Percentiles rank a stretch among this genome's conserved stretches.
Evolutionary conservation across 2,888 invertebrate genomes (phyloP).

Genomic region (Lumbricus terrestris): DNA sequence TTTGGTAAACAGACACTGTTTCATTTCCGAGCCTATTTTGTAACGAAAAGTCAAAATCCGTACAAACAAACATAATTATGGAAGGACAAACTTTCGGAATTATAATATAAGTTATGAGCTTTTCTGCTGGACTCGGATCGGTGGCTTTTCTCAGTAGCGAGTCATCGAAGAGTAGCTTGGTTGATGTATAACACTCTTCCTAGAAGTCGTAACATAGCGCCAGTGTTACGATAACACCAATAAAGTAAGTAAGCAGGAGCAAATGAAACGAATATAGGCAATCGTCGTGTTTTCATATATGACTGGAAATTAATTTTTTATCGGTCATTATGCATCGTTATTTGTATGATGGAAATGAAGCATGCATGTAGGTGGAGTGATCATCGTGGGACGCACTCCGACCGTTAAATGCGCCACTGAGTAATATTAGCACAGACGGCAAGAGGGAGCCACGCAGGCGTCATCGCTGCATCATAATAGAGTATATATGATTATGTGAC

Average conservation of each 20-base stretch:
- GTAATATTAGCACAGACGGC: background rate
- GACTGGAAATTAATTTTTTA: background rate
- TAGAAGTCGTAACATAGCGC: too few relatives aligned
- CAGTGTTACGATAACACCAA: background rate
- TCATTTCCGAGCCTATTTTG: too few relatives aligned
- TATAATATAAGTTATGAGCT: too few relatives aligned
- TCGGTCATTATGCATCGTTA: background rate
- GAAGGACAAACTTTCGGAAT: too few relatives aligned
- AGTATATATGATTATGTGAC: too few relatives aligned
- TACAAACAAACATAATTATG: too few relatives aligned
- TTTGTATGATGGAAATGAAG: background rate
- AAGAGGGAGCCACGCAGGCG: background rate
- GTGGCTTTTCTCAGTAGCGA: too few relatives aligned
- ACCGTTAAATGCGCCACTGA: background rate
- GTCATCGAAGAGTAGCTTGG: too few relatives aligned
- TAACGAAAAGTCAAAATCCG: too few relatives aligned
- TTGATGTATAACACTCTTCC: too few relatives aligned
- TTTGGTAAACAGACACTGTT: too few relatives aligned
- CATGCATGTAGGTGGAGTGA: background rate
- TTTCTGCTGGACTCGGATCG: too few relatives aligned
- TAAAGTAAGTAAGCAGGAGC: background rate
- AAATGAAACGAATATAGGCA: background rate
- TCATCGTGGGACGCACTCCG: background rate
- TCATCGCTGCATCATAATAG: background rate
- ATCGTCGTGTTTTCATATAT: background rate